These are phyloP conservation scores for Cheiracanthium punctorium DNA, from an alignment of 2,888 invertebrate species.

Conservation along the genomic window DNA sequence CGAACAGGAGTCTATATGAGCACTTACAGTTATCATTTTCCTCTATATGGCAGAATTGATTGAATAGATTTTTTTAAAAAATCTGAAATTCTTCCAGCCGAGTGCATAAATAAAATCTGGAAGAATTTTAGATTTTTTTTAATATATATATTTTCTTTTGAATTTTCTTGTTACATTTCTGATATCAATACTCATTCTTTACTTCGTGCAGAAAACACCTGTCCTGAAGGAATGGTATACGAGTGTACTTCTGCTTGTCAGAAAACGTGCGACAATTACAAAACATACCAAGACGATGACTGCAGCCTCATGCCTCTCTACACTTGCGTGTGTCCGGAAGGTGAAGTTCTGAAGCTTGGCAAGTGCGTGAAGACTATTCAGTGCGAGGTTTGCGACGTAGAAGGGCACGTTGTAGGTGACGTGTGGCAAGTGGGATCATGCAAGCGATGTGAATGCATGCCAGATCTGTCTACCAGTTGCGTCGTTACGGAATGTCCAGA, in stretches of 20 bases:
- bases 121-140: too few relatives aligned
- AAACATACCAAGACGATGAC: slow-evolving; percentile 11
- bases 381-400: slow-evolving; percentile 73
- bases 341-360: slow-evolving; percentile 83
- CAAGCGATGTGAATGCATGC: slow-evolving; percentile 83
- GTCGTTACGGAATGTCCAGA: slow-evolving; percentile 67
- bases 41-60: too few relatives aligned
- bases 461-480: slow-evolving; percentile 70
- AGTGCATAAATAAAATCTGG: too few relatives aligned
- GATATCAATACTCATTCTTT: too few relatives aligned
- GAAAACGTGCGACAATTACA: slow-evolving; percentile 81
- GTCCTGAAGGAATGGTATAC: slow-evolving; percentile 79
- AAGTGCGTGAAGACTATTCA: slow-evolving; percentile 84
- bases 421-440: slow-evolving; percentile 84
- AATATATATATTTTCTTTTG: too few relatives aligned
- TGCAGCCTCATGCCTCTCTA: slow-evolving; percentile 53
- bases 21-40: too few relatives aligned
- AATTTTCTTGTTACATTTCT: too few relatives aligned
- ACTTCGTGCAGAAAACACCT: slow-evolving; percentile 78
- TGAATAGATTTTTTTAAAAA: too few relatives aligned
- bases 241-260: slow-evolving; percentile 81
- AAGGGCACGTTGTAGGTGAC: slow-evolving; percentile 78
- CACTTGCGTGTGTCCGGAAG: slow-evolving; percentile 86
- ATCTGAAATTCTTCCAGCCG: too few relatives aligned
- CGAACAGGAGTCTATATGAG: too few relatives aligned